Base-by-base conservation (phyloP, 2,797 vertebrate species). In the Graptemys geographica region DNA sequence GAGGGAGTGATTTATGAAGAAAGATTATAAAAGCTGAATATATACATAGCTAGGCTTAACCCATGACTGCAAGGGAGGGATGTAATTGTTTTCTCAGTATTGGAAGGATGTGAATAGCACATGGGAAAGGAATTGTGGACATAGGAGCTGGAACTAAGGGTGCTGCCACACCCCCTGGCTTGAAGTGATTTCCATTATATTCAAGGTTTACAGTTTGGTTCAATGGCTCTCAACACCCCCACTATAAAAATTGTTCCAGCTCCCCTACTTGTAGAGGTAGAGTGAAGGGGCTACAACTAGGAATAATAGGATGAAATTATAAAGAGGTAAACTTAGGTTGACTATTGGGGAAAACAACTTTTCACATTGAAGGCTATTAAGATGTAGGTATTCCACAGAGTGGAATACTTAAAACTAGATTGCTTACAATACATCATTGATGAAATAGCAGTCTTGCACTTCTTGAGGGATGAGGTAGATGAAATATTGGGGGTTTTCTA, bases 51-150 rank as follows among this genome's bases (percentile, higher is more conserved):
- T 78, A 78, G 28, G 16, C n/a, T 96, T 93, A 89, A 90, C 86
- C 59, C 5, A 65, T 6, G 72, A 88, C 78, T 92, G 84, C 92
- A 91, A 76, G 56, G 96, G 88, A 94, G 56, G 55, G 84, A 81
- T 86, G 47, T 0, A 1, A 94, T 97, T 94, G 94, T 97, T 91
- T 80, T 37, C 82, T 78, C 91, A 81, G 27, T 89, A 81, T 86
- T 93, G 92, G 96, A 96, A 94, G 82, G 72, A 78, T 49, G 81
- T 87, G 72, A 87, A 86, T 41, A 92, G 51, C 62, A 72, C 65
- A 82, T 94, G 53, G 57, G 88, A 86, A 91, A 86, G 87, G 95
- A 83, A 41, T 55, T 62, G 59, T 62, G 31, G 31, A 15, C 15
- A 62, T 62, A 18, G 31, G 16, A 18, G 6, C 15, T 62, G 15